Evolutionary conservation across 2,888 invertebrate species (phyloP).

Genomic region (Sisyra terminalis): DNA sequence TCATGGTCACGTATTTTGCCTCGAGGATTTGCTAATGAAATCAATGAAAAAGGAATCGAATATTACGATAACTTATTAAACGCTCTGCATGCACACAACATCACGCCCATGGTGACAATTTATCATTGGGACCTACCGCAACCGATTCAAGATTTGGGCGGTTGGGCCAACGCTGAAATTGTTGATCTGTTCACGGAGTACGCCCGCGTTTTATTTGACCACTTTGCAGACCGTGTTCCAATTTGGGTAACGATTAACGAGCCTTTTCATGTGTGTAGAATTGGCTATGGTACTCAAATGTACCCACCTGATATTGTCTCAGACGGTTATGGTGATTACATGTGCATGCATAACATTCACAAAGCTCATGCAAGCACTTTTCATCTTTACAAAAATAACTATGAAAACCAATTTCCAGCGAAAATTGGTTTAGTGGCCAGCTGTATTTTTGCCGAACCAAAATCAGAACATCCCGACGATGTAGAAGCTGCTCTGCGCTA

Average conservation of each 20-base stretch:
- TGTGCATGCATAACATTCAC: conserved; percentile 44
- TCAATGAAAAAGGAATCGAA: conserved; percentile 31
- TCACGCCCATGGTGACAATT: conserved; percentile 34
- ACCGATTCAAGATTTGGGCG: conserved; percentile 24
- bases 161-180: conserved; percentile 32
- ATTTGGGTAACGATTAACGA: conserved; percentile 15
- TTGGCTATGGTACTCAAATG: conserved; percentile 27
- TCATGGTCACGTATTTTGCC: conserved; percentile 49
- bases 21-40: conserved; percentile 13
- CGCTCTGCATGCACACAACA: conserved; percentile 30
- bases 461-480: background rate
- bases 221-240: conserved; percentile 13
- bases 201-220: conserved; percentile 24
- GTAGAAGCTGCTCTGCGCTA: background rate
- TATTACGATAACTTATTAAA: conserved; percentile 37
- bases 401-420: conserved; percentile 15
- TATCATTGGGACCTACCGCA: conserved; percentile 39
- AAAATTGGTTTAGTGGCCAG: background rate
- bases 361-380: conserved; percentile 51
- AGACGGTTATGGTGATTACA: conserved; percentile 41
- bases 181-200: conserved; percentile 35
- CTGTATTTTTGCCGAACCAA: background rate
- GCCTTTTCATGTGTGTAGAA: conserved; percentile 12
- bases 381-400: conserved; percentile 36
- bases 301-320: conserved; percentile 36